Evolutionary conservation across 2,113 vertebrate genomes (phyloP), one percentile per base, ranked within the genome.

Genomic region (Grus americana): DNA sequence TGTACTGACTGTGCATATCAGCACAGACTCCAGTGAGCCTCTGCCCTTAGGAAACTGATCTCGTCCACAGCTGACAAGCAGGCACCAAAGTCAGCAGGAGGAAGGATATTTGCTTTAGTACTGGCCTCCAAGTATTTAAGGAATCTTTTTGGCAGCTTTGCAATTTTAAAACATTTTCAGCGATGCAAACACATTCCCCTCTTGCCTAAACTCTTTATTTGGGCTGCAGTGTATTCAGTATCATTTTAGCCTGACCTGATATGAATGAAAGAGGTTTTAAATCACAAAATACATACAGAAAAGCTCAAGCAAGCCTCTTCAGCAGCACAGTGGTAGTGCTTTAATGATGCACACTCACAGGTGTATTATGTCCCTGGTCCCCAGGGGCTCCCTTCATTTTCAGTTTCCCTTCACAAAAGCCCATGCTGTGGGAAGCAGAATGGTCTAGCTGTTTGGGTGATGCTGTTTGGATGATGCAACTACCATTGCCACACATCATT

Each of bases 381-480:
- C 80, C 24, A 2, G 38, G 61, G 86, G 12, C 36, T 74, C 20
- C 34, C 47, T 83, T 32, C 14, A 4, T 24, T 57, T 54, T 38
- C 52, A 7, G 27, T 61, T 79, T 40, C 72, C 72, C 67, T 19
- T 73, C 87, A 61, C 85, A 63, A 76, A 16, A 63, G 67, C 19
- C 30, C 4, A 4, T 2, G 29, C 73, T 32, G 54, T 3, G 27
- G 57, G 38, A 26, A 6, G 32, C 0, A 5, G 32, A 61, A n/a
- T 4, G 54, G 46, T 66, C 38, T 14, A 29, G 59, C 78, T 95
- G 46, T 86, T 97, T 88, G 91, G 87, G 62, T 91, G 74, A 29
- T 90, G 85, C 50, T 88, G 86, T 76, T 75, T 14, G 95, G 93
- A 68, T 97, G 98, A 98, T 97, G 98, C 96, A 97, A 97, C 47